Evolutionary conservation across 2,888 invertebrate species (phyloP).

Genomic region (Lacanobia oleracea): DNA sequence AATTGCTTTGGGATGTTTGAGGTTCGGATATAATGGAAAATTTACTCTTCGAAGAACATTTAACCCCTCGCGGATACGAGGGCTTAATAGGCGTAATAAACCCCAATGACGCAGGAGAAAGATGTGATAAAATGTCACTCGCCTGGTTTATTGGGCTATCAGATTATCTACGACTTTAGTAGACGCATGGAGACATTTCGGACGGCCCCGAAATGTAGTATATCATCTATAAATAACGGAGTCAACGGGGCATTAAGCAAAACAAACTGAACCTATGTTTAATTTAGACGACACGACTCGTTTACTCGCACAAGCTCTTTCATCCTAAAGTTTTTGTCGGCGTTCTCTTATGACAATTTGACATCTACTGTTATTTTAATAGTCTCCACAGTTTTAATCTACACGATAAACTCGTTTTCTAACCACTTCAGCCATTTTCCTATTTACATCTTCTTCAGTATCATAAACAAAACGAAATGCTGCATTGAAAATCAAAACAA

Average conservation of each 20-base stretch:
- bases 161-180: constrained; percentile 56
- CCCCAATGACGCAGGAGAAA: constrained; percentile 58
- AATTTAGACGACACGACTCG: constrained; percentile 74
- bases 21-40: constrained; percentile 42
- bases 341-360: constrained; percentile 47
- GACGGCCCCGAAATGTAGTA: constrained; percentile 67
- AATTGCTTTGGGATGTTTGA: constrained; percentile 41
- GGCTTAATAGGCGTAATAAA: constrained; percentile 60
- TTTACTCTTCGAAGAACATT: constrained; percentile 48
- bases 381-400: constrained; percentile 39
- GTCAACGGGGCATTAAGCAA: constrained; percentile 78
- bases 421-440: background rate
- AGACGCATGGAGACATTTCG: constrained; percentile 65
- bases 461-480: constrained; percentile 30
- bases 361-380: constrained; percentile 47
- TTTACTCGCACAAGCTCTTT: constrained; percentile 65
- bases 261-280: constrained; percentile 75
- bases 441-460: background rate
- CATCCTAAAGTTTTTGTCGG: constrained; percentile 54
- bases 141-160: constrained; percentile 58
- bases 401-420: constrained; percentile 6
- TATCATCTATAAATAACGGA: constrained; percentile 79
- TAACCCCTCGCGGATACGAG: constrained; percentile 49
- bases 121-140: constrained; percentile 64
- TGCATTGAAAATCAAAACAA: constrained; percentile 56